Conservation (phyloP, 2,797 vertebrate species). For the Pipistrellus kuhlii region DNA sequence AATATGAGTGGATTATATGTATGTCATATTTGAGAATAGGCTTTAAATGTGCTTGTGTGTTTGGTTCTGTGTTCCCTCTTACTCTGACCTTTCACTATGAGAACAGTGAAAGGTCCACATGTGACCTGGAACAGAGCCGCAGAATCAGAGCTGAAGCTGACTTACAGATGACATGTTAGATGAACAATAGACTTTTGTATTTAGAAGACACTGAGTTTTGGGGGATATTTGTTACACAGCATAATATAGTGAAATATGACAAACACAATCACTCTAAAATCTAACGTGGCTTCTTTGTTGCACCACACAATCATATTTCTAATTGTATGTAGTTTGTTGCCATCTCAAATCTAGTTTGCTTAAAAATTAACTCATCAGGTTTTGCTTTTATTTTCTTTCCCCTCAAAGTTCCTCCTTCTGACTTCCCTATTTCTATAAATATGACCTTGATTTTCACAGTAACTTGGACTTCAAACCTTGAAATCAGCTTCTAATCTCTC, state of each 20-base stretch:
- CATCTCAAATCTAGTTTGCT: slow-evolving; percentile 28
- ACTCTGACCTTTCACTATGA: background rate
- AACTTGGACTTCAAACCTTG: slow-evolving; percentile 67
- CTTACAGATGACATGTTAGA: background rate
- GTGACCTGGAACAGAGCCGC: background rate
- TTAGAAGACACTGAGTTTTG: background rate
- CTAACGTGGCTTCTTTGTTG: background rate
- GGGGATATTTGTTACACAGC: slow-evolving; percentile 35
- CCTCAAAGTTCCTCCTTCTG: slow-evolving; percentile 64
- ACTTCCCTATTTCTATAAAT: slow-evolving; percentile 81
- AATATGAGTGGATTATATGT: background rate
- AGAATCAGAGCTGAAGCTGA: background rate
- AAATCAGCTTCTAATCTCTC: slow-evolving; percentile 56
- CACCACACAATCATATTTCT: background rate
- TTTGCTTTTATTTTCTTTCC: slow-evolving; percentile 60
- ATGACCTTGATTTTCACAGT: slow-evolving; percentile 62
- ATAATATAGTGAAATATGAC: background rate
- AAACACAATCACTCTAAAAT: slow-evolving; percentile 16
- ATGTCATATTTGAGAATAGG: background rate
- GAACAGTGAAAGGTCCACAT: background rate
- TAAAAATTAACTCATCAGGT: slow-evolving; percentile 77
- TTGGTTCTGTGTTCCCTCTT: background rate
- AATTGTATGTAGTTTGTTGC: background rate
- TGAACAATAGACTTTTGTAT: background rate
- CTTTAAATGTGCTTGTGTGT: background rate